Conservation (phyloP, 2,797 vertebrate species). For the Prionace glauca region DNA sequence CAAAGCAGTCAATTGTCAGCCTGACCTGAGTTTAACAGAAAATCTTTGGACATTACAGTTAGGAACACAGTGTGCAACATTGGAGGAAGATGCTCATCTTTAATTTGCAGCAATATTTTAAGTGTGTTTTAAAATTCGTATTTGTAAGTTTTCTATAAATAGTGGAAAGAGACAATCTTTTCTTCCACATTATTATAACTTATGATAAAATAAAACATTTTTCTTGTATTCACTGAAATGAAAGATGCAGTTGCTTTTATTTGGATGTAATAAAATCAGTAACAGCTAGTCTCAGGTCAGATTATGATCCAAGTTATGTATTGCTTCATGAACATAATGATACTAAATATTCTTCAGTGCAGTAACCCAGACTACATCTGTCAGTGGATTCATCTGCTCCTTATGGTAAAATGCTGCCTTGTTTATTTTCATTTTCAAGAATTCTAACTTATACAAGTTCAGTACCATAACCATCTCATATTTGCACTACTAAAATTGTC, state of each 20-base stretch:
- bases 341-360: background rate
- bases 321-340: background rate
- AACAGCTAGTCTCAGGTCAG: background rate
- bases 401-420: background rate
- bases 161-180: background rate
- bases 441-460: background rate
- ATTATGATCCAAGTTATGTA: background rate
- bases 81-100: background rate
- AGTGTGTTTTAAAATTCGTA: background rate
- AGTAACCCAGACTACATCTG: background rate
- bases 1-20: background rate
- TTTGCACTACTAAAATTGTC: background rate
- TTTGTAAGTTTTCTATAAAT: background rate
- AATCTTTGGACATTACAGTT: background rate
- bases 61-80: background rate
- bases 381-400: no score
- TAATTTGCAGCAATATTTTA: background rate
- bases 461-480: background rate
- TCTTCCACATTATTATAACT: background rate
- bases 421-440: background rate
- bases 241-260: background rate
- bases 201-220: conserved; percentile 3
- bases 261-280: background rate
- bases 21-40: background rate
- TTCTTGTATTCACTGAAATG: background rate